phyloP scores from a whole-genome alignment of 2,888 invertebrate genomes.

The Eristalis intricaria region DNA sequence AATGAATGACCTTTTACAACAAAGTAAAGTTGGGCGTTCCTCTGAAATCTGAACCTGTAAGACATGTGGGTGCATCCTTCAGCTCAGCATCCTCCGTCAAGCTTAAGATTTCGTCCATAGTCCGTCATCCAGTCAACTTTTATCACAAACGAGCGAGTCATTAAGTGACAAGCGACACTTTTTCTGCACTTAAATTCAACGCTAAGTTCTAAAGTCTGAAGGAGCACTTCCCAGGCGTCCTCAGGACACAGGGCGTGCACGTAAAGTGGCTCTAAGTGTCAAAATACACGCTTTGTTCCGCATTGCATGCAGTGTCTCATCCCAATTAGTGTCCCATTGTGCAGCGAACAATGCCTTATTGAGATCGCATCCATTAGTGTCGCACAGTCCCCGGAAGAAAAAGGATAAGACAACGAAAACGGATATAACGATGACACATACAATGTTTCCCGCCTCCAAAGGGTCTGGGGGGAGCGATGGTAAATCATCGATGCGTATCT shows the following conservation, averaged over 20 bases:
- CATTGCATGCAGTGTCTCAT: not conserved
- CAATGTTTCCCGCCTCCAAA: too few species aligned
- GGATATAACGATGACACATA: not conserved
- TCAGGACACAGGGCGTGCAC: not conserved
- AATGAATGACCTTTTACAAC: too few species aligned
- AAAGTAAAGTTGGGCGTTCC: too few species aligned
- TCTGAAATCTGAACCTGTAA: too few species aligned
- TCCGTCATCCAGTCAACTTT: too few species aligned
- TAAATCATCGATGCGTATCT: too few species aligned
- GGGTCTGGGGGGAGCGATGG: too few species aligned
- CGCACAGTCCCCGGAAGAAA: not conserved
- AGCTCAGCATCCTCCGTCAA: too few species aligned
- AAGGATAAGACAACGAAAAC: not conserved
- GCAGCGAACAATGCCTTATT: not conserved
- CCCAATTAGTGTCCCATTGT: not conserved
- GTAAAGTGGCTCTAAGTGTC: not conserved
- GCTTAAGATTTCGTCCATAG: too few species aligned
- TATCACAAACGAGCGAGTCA: too few species aligned
- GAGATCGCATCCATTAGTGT: not conserved
- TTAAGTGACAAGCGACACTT: not conserved
- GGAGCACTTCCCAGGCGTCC: not conserved
- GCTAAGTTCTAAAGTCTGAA: not conserved
- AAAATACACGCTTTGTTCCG: not conserved
- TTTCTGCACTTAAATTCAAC: not conserved
- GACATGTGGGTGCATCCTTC: too few species aligned